Evolutionary conservation across 2,888 invertebrate species (phyloP).

Genomic region (Chrysolina americana): DNA sequence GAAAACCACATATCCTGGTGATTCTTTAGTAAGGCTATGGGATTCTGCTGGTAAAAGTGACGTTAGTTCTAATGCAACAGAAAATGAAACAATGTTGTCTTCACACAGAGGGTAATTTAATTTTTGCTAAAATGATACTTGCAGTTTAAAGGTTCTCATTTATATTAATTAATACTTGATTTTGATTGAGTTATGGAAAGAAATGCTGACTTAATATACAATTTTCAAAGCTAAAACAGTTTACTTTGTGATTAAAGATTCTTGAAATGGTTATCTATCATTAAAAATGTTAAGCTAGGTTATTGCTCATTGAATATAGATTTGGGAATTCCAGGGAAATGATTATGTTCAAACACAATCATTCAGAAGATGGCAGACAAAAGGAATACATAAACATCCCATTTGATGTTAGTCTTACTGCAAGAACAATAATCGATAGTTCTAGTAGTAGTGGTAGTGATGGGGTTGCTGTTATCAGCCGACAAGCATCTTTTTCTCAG

Average conservation of each 20-base stretch:
- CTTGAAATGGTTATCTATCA: too few relatives aligned
- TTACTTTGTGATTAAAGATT: too few relatives aligned
- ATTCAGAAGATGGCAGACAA: slow-evolving; percentile 35
- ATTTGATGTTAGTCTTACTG: not conserved
- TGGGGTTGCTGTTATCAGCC: not conserved
- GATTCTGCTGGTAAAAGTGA: slow-evolving; percentile 7
- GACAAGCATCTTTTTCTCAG: not conserved
- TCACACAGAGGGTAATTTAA: slow-evolving; percentile 31
- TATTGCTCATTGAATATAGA: not conserved
- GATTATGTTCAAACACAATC: slow-evolving; percentile 18
- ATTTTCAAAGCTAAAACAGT: too few relatives aligned
- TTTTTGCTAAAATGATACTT: not conserved
- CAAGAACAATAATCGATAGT: slow-evolving; percentile 37
- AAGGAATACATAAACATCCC: slow-evolving; percentile 32
- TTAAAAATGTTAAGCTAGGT: too few relatives aligned
- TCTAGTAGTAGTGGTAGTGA: slow-evolving; percentile 36
- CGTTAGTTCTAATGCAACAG: not conserved
- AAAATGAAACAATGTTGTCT: slow-evolving; percentile 16
- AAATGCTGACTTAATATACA: not conserved
- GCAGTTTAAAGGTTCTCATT: too few relatives aligned
- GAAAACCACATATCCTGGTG: slow-evolving; percentile 15
- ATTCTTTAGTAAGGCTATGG: not conserved
- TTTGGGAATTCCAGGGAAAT: slow-evolving; percentile 38
- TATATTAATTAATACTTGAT: not conserved
- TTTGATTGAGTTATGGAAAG: not conserved